Base-by-base conservation (phyloP, 2,888 invertebrate genomes). In the Anoncus sp. region DNA sequence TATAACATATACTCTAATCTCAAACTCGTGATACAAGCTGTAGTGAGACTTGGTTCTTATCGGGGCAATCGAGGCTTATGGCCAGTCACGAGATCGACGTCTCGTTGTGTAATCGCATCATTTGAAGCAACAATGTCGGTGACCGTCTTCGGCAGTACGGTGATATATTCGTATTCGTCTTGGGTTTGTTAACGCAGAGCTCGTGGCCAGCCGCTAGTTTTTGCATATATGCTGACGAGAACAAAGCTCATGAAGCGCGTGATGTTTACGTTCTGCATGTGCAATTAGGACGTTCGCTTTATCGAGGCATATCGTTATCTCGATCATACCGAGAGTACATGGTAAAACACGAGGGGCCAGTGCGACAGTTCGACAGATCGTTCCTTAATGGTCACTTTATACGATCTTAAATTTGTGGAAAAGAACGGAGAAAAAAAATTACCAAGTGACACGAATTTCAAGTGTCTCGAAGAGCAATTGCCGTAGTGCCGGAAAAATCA, bases 231-330 rank as follows among this genome's bases (percentile, higher is more conserved):
- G 40, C 51, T 53, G 40, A 38, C 24, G 18, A 53, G 16, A 27
- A 51, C 5, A 24, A 16, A 35, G 16, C 10, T 43, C n/a, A 5
- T 22, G 22, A n/a, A 14, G n/a, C 51, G 51, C 49, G 38, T 49
- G 51, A 60, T 24, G 51, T 20, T 18, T 9, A 35, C 20, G n/a
- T 35, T 47, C 27, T 24, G 63, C 24, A 14, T 22, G 12, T 24
- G 51, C 12, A 35, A 24, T 65, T 40, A 49, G 24, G 27, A 45
- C 38, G 38, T 22, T 38, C 51, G 51, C 18, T 65, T 53, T 16
- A 49, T 22, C 65, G 24, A 47, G 16, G 4, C 38, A 10, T 24
- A 24, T 40, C 24, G 38, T 51, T 65, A 49, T 51, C 38, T 20
- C 35, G 35, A 5, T 16, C n/a, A 38, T 35, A 9, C 27, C 31